Conservation (phyloP, 2,797 vertebrate species). For the Pachyuromys duprasi region DNA sequence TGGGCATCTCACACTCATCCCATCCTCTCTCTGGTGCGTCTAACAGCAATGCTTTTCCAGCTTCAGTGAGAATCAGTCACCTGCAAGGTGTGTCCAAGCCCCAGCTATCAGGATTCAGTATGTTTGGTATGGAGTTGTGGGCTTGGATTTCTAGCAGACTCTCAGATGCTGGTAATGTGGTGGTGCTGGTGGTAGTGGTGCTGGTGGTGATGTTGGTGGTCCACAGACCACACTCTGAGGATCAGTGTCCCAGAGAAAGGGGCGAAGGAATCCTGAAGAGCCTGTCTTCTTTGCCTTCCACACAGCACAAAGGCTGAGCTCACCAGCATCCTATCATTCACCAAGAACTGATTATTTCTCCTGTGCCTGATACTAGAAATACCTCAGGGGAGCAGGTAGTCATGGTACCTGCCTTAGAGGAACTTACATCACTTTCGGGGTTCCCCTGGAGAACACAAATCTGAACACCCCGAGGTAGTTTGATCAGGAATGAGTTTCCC, state of each 20-base stretch:
- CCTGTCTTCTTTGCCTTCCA: neutral
- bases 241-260: too few species aligned
- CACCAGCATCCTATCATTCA: neutral
- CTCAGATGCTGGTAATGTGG: neutral
- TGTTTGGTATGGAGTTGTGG: neutral
- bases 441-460: neutral
- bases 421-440: rapidly evolving
- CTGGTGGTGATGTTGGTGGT: neutral
- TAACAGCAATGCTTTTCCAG: neutral
- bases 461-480: neutral
- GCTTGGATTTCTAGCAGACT: neutral
- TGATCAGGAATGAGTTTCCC: neutral
- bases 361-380: neutral
- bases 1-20: neutral
- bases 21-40: too few species aligned
- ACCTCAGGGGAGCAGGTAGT: neutral
- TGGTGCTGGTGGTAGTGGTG: neutral
- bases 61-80: neutral
- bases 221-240: neutral
- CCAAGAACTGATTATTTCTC: neutral
- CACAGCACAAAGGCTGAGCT: neutral
- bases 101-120: neutral
- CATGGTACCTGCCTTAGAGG: neutral
- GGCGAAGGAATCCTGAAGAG: rapidly evolving
- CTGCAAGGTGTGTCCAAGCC: rapidly evolving